Conservation (phyloP, 35 echinoderm and acorn worm species). For the Apostichopus parvimensis region DNA sequence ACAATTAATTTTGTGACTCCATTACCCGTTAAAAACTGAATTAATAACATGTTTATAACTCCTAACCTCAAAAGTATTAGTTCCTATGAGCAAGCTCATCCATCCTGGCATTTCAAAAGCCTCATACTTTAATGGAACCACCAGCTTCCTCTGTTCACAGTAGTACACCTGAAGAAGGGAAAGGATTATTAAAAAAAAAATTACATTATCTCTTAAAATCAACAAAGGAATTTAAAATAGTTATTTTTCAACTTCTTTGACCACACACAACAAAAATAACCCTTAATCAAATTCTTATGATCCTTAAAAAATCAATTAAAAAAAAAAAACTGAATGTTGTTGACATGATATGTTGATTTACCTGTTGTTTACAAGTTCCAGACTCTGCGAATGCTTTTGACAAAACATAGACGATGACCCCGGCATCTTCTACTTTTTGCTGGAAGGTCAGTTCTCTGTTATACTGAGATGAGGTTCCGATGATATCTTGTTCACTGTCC, state of each 20-base stretch:
- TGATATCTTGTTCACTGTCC: constrained; percentile 47
- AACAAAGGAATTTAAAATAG: too few species aligned
- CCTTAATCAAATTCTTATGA: too few species aligned
- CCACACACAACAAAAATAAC: too few species aligned
- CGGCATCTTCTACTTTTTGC: constrained; percentile 85
- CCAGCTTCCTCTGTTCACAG: constrained; percentile 90
- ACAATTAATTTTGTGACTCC: too few species aligned
- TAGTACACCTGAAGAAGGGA: constrained; percentile 74
- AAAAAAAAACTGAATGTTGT: too few species aligned
- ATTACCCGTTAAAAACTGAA: too few species aligned
- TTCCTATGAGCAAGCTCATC: constrained; percentile 98
- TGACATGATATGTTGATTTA: background rate
- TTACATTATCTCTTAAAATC: too few species aligned
- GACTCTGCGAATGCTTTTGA: constrained; percentile 94
- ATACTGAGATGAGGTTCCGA: constrained; percentile 28
- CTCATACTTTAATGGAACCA: constrained; percentile 87
- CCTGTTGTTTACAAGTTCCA: constrained; percentile 91
- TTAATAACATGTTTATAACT: too few species aligned
- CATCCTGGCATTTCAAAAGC: constrained; percentile 99
- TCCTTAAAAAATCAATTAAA: too few species aligned
- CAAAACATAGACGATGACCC: constrained; percentile 80
- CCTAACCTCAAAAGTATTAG: constrained; percentile 88
- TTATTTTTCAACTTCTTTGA: too few species aligned
- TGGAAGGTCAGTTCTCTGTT: constrained; percentile 77
- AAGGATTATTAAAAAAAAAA: too few species aligned